These are phyloP conservation scores for Allobates femoralis DNA, from an alignment of 2,797 vertebrate genomes.

Conservation along the genomic window DNA sequence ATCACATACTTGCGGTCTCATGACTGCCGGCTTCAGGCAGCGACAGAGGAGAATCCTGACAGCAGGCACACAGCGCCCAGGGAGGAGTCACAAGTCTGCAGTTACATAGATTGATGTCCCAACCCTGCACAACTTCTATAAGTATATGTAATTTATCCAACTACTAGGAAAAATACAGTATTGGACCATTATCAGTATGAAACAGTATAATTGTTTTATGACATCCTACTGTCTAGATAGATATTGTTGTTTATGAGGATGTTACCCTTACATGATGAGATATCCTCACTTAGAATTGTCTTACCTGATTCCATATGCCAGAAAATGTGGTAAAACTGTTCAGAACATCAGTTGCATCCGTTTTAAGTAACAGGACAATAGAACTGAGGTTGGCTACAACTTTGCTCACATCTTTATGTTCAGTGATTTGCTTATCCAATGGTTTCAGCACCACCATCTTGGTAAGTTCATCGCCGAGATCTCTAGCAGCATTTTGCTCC, in stretches of 20 bases:
- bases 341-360: conserved; percentile 72
- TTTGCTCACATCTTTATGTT: conserved; percentile 85
- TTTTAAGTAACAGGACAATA: conserved; percentile 76
- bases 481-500: conserved; percentile 77
- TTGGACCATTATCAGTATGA: not conserved
- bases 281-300: not conserved
- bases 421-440: conserved; percentile 79
- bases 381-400: conserved; percentile 78
- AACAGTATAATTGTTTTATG: not conserved
- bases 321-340: conserved; percentile 78
- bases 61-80: no score
- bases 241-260: not conserved
- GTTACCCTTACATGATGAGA: not conserved
- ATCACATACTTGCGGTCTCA: no score
- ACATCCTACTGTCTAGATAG: not conserved
- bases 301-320: conserved; percentile 83
- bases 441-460: conserved; percentile 75
- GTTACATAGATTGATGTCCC: no score
- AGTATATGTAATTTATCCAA: not conserved
- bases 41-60: no score
- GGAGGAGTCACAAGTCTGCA: no score
- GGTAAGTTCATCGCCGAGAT: conserved; percentile 76
- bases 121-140: no score
- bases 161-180: not conserved
- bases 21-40: no score